These are phyloP conservation scores for Rhingia rostrata DNA, from an alignment of 2,888 invertebrate genomes.

Conservation along the genomic window DNA sequence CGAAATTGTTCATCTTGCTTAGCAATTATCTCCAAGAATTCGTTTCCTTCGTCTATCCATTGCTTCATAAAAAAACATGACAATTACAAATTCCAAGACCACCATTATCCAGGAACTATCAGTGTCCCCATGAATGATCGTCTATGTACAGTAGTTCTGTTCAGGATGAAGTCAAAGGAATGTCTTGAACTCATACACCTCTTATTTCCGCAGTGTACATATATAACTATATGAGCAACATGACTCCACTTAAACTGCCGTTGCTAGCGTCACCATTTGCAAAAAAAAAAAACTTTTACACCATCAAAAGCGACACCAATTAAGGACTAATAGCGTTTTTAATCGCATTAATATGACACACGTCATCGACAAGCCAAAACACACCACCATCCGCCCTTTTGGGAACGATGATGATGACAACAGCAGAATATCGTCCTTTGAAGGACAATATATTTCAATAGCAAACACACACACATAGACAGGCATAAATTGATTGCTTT, in stretches of 20 bases:
- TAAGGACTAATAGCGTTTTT: conserved; percentile 44
- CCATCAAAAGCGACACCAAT: conserved; percentile 52
- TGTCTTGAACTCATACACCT: too few relatives aligned
- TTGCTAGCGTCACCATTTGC: neutral
- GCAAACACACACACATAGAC: neutral
- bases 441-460: neutral
- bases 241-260: conserved; percentile 50
- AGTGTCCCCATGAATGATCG: too few relatives aligned
- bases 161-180: too few relatives aligned
- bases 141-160: too few relatives aligned
- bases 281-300: conserved; percentile 49
- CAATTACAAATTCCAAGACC: too few relatives aligned
- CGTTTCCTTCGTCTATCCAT: too few relatives aligned
- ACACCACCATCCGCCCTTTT: neutral
- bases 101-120: too few relatives aligned
- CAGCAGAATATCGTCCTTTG: conserved; percentile 18
- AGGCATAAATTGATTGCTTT: conserved; percentile 47
- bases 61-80: too few relatives aligned
- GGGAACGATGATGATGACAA: neutral
- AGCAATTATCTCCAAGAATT: too few relatives aligned
- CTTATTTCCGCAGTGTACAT: too few relatives aligned
- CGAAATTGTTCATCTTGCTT: too few relatives aligned
- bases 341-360: conserved; percentile 46
- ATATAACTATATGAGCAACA: neutral
- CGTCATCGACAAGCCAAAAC: conserved; percentile 37